Evolutionary conservation across 2,797 vertebrate genomes (phyloP).

Genomic region (Bufotes viridis): DNA sequence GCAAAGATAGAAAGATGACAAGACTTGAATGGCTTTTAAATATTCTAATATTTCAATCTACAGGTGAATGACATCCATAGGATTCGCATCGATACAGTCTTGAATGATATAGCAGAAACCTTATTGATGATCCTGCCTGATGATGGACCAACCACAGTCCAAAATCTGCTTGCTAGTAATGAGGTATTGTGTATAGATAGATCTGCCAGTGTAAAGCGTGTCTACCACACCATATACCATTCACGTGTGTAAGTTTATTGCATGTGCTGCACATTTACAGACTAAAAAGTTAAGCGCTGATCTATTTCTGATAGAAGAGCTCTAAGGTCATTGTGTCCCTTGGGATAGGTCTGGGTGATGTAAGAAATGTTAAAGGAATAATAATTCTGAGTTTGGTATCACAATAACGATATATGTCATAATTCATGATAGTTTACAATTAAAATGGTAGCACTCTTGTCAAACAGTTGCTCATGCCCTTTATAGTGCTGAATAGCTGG

Average conservation of each 20-base stretch:
- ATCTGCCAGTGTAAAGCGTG: not conserved
- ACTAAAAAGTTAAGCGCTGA: not conserved
- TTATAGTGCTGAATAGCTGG: too few species aligned
- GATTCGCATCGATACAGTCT: not conserved
- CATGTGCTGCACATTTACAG: not conserved
- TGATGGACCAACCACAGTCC: not conserved
- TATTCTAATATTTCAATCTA: not conserved
- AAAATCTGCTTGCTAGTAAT: not conserved
- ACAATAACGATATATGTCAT: too few species aligned
- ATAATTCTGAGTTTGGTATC: not conserved
- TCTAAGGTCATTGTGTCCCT: not conserved
- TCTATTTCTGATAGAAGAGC: too few species aligned
- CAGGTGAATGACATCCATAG: not conserved
- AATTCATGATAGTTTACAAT: too few species aligned
- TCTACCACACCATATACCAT: not conserved
- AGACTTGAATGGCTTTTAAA: not conserved
- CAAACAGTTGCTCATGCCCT: too few species aligned
- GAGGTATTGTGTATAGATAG: not conserved
- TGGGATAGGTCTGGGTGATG: too few species aligned
- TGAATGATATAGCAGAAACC: conserved; percentile 8
- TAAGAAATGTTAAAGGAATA: too few species aligned
- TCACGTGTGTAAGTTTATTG: too few species aligned
- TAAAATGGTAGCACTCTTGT: too few species aligned
- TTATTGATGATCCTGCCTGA: not conserved
- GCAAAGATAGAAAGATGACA: not conserved